A percentile compares a stretch with the other conserved stretches of the same genome.
These are phyloP conservation scores for Whitmania pigra DNA, from an alignment of 1,140 invertebrate species.

Conservation along the genomic window DNA sequence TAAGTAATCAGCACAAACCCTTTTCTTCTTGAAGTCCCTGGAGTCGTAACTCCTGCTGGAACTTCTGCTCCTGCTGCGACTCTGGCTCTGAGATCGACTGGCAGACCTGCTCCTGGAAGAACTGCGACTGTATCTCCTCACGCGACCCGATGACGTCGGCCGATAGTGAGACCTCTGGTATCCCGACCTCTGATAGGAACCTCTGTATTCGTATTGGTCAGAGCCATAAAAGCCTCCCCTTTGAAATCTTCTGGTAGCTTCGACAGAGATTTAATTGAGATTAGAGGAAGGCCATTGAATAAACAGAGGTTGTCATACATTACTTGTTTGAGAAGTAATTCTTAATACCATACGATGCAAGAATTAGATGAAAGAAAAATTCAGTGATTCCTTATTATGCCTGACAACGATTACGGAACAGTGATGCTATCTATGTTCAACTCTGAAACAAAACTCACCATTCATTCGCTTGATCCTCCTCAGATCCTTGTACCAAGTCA, in stretches of 20 bases:
- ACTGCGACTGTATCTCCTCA: slow-evolving; percentile 14
- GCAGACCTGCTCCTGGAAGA: slow-evolving; percentile 15
- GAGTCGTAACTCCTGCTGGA: slow-evolving; percentile 18
- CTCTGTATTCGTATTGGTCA: slow-evolving; percentile 17
- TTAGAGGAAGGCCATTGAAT: too few species aligned
- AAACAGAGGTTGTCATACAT: too few species aligned
- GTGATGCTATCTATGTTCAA: too few species aligned
- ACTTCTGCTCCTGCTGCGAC: slow-evolving; percentile 18
- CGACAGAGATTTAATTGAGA: too few species aligned
- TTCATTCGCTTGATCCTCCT: slow-evolving; percentile 13
- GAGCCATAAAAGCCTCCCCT: slow-evolving; percentile 9
- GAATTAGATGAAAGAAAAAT: too few species aligned
- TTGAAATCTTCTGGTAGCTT: not conserved
- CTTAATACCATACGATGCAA: too few species aligned
- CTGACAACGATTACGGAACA: too few species aligned
- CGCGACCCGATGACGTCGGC: slow-evolving; percentile 1
- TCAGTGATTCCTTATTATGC: too few species aligned
- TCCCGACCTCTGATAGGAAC: not conserved
- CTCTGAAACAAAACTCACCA: not conserved
- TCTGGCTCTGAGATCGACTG: slow-evolving; percentile 11
- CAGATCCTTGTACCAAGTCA: slow-evolving; percentile 26
- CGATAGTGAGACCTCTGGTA: slow-evolving; percentile 8
- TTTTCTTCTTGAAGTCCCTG: slow-evolving; percentile 4
- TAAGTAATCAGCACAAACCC: slow-evolving; percentile 13
- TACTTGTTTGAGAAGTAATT: too few species aligned